Base-by-base conservation (phyloP, 2,888 invertebrate species). In the Antitype chi region DNA sequence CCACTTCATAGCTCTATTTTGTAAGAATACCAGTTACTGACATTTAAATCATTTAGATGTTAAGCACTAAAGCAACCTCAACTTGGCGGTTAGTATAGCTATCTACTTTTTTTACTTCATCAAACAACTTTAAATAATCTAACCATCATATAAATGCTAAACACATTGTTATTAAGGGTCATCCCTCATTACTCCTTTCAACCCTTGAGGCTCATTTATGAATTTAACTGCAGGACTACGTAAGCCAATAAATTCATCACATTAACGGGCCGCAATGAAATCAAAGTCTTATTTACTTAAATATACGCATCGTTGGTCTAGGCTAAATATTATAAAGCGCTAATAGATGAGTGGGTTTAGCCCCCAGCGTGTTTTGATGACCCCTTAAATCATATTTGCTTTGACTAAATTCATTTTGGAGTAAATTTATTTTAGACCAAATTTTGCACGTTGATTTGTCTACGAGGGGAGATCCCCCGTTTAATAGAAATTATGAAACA, bases 321-420 rank as follows among this genome's bases (percentile, higher is more conserved):
- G 70, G 64, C 69, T 76, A 62, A 78, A 72, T 69, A 70, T 83
- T 76, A 78, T 81, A 76, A 79, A 73, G 64, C 53, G 57, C 68
- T 85, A 85, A 88, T 77, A 76, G 79, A 71, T 67, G 85, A 81
- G 72, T 74, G 47, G 70, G 72, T 80, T 74, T 88, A 73, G 89
- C 93, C 88, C 53, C 57, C 60, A 87, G 92, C 91, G 66, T 83
- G 70, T 89, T 89, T 84, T 88, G 91, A 91, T 89, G 88, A 88
- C 87, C 88, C 82, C 47, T 53, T 74, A 82, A 91, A 92, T 90
- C 82, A 81, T 82, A 89, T 91, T 92, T 81, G 72, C 81, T 82
- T 83, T 81, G 60, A 78, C 84, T 89, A 83, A 91, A 91, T 90
- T 89, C 68, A 87, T 85, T 90, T 82, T 68, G 49, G 70, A 77